Evolutionary conservation across 1,140 invertebrate genomes (phyloP).

Genomic region (Scaptodrosophila lebanonensis): DNA sequence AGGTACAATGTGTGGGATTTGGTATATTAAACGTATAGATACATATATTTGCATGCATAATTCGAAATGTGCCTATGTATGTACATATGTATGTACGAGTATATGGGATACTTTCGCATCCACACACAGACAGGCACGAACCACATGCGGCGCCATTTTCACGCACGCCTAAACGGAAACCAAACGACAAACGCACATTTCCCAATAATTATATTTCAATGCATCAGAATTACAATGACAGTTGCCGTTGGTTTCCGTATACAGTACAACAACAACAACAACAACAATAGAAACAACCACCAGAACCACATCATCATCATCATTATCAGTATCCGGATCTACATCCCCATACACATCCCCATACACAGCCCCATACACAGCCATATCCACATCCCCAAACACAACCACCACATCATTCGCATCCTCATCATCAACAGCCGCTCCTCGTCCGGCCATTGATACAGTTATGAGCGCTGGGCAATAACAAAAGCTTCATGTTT

Average conservation of each 20-base stretch:
- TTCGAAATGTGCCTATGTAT: too few relatives aligned
- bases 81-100: too few relatives aligned
- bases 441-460: slow-evolving; percentile 25
- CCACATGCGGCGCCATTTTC: not conserved
- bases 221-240: slow-evolving; percentile 71
- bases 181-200: slow-evolving; percentile 73
- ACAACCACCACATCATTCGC: not conserved
- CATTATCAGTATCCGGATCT: slow-evolving; percentile 6
- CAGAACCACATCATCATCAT: slow-evolving; percentile 22
- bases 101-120: too few relatives aligned
- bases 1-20: too few relatives aligned
- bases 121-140: not conserved
- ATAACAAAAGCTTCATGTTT: slow-evolving; percentile 45
- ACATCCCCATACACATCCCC: slow-evolving; percentile 1
- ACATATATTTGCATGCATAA: too few relatives aligned
- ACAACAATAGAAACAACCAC: slow-evolving; percentile 14
- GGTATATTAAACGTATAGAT: too few relatives aligned
- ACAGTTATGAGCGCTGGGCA: slow-evolving; percentile 42
- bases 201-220: slow-evolving; percentile 76
- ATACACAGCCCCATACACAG: too few relatives aligned
- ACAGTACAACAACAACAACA: slow-evolving; percentile 18
- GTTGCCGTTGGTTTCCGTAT: slow-evolving; percentile 64
- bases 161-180: slow-evolving; percentile 63
- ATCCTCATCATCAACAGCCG: not conserved
- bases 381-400: too few relatives aligned